Base-by-base conservation (phyloP, 37 sponge, comb jelly and placozoan genomes). In the Mnemiopsis leidyi region DNA sequence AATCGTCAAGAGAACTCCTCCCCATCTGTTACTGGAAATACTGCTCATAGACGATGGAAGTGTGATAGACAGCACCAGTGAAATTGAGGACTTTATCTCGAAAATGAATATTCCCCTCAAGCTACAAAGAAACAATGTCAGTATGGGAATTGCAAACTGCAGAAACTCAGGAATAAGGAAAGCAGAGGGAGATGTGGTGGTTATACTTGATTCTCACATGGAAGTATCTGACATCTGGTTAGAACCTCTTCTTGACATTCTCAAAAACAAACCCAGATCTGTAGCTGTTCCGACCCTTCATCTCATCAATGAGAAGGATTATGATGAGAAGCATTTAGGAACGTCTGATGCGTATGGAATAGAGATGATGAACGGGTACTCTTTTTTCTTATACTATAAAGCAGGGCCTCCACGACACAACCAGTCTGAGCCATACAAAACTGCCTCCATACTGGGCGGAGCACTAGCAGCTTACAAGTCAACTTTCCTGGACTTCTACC, bases 381-480 rank as follows among this genome's bases (percentile, higher is more conserved):
- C 79, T 36, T 32, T 31, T 9, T 77, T 77, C 32, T 21, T 2
- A 32, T 77, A 77, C 32, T 77, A 77, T 18, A 9, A 26, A 34
- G 36, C 79, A 1, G 79, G 79, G 34, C 79, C 79, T 20, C 79
- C 79, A 13, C 20, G 1, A 32, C 32, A 32, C 32, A 20, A 77
- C 32, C 79, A 77, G 36, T 32, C 35, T 34, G 35, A 77, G 79
- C 35, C 79, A 2, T 77, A 77, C 36, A 33, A 28, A 32, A 33
- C 79, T 20, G 34, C 79, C 35, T 77, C 79, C 33, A 32, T 77
- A 28, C 73, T 71, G 33, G 79, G 79, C 1, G 79, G 79, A 33
- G 79, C 79, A 7, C 35, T 77, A 32, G 79, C 79, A 77, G 79
- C 79, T 5, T 77, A 77, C 35, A 77, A 77, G 36, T 16, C 79